Evolutionary conservation across 1,140 invertebrate genomes (phyloP).

Genomic region (Melipona quadrifasciata): DNA sequence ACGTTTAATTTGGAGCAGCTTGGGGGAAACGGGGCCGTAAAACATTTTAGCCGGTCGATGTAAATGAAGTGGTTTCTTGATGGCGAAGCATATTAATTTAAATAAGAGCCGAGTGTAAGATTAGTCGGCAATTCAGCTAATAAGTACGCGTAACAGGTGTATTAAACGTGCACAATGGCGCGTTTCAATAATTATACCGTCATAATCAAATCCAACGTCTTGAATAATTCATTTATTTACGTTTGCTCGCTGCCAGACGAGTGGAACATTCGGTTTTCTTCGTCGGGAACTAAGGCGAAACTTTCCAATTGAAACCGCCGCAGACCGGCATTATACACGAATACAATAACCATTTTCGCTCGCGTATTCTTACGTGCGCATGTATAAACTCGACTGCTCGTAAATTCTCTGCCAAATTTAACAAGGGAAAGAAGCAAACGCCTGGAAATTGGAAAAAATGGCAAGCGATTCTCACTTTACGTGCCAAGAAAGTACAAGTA

Average conservation of each 20-base stretch:
- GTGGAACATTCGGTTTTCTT: neutral
- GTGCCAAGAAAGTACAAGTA: neutral
- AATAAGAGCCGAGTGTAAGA: neutral
- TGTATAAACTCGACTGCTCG: neutral
- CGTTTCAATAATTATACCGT: conserved; percentile 27
- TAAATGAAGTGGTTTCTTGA: neutral
- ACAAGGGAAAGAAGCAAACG: neutral
- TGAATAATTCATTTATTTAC: conserved; percentile 47
- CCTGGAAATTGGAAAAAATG: neutral
- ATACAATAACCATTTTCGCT: conserved; percentile 19
- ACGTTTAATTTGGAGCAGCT: neutral
- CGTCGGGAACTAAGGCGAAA: conserved; percentile 19
- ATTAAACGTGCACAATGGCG: neutral
- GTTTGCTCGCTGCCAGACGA: no score
- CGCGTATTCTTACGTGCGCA: neutral
- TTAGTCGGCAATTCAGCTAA: neutral
- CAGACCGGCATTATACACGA: neutral
- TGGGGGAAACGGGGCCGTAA: neutral
- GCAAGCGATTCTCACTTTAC: no score
- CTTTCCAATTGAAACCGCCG: conserved; percentile 29
- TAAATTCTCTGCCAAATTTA: neutral
- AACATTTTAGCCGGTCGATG: neutral
- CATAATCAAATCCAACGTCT: conserved; percentile 12
- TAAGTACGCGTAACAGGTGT: neutral
- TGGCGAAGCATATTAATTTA: neutral